Evolutionary conservation across 2,888 invertebrate genomes (phyloP), one percentile per base, ranked within the genome.

Genomic region (Gibbula magus): DNA sequence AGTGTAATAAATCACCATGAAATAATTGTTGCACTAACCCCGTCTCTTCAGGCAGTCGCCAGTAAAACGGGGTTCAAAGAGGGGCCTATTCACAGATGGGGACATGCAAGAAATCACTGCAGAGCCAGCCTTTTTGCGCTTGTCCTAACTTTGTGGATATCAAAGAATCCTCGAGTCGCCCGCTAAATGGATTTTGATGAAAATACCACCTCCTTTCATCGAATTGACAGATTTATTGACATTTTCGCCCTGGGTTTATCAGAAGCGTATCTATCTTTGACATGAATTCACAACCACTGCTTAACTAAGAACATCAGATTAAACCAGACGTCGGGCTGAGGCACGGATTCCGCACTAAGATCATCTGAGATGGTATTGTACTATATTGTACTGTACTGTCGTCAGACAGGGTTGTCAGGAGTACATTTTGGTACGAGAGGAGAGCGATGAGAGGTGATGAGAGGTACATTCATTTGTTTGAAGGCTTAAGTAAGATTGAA

Each of bases 181-280:
- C 61, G 61, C 29, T 74, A 74, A 74, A 74, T 74, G 29, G 74
- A 74, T 74, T 74, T 51, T 74, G 74, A 74, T 74, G 51, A 74
- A 74, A 74, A 74, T 74, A 52, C 51, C 74, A 20, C 51, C 51
- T 74, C 51, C 35, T 74, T 74, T 74, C 74, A 51, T 25, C 39
- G 51, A 25, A 51, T 25, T 74, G 74, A 51, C 74, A 74, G 74
- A 74, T 74, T 74, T 74, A 74, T 74, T 74, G 74, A 61, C 61
- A 61, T 61, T 61, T 61, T 22, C 61, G 61, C 61, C 61, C 61
- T 61, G 29, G 61, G 61, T 61, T 61, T 61, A 61, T 61, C 61
- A 61, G 61, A 61, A 61, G 29, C 29, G 29, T 29, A 61, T 61
- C 61, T 61, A 61, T 61, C 61, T 61, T 25, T 25, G 29, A 61